A percentile compares a stretch with the other conserved stretches of the same genome.
These are phyloP conservation scores for Microctonus hyperodae DNA, from an alignment of 2,888 invertebrate genomes.

Conservation along the genomic window DNA sequence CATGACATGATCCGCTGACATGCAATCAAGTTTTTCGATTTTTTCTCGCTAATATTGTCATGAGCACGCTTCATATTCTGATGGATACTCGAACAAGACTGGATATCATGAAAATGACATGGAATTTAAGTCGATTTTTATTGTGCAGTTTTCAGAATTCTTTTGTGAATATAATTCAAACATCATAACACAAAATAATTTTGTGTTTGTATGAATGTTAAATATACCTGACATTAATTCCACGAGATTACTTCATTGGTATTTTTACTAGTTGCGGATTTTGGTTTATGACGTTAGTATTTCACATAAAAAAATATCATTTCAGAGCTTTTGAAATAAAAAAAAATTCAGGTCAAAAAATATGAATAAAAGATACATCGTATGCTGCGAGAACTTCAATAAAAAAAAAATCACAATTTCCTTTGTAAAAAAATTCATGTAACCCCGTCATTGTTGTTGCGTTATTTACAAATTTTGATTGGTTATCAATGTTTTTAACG, in stretches of 20 bases:
- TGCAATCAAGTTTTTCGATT: background rate
- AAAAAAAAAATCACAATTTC: too few relatives aligned
- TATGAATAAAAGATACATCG: too few relatives aligned
- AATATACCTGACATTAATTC: conserved; percentile 34
- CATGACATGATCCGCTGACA: background rate
- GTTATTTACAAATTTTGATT: too few relatives aligned
- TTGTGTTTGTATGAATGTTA: background rate
- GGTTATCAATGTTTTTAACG: too few relatives aligned
- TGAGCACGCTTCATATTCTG: conserved; percentile 18
- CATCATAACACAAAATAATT: conserved; percentile 10
- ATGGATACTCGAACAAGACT: conserved; percentile 11
- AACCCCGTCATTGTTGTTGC: too few relatives aligned
- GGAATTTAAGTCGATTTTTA: conserved; percentile 35
- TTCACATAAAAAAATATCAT: too few relatives aligned
- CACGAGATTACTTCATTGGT: conserved; percentile 32
- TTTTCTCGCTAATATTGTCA: conserved; percentile 5
- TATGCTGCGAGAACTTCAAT: too few relatives aligned
- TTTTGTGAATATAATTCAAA: conserved; percentile 18
- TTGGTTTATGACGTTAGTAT: too few relatives aligned
- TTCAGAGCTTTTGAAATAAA: too few relatives aligned
- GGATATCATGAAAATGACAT: conserved; percentile 20
- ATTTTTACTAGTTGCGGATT: background rate
- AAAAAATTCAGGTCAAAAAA: too few relatives aligned
- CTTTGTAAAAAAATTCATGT: too few relatives aligned
- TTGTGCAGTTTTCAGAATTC: conserved; percentile 30